Percentiles rank a stretch among this genome's conserved stretches.
phyloP scores from a whole-genome alignment of 2,113 vertebrate species.

The Sinocyclocheilus anshuiensis region DNA sequence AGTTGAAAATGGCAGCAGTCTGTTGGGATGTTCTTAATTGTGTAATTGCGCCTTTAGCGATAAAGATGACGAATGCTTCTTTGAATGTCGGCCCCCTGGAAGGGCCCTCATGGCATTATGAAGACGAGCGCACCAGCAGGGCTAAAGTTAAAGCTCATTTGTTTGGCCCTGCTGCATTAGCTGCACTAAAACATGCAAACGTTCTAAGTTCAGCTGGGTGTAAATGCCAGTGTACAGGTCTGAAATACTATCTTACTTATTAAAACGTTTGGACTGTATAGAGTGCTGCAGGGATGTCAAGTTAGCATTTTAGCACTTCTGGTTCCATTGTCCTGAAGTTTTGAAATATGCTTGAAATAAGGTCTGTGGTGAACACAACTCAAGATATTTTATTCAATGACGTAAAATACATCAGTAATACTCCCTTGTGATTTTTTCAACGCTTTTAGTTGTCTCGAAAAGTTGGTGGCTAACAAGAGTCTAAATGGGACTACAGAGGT shows the following conservation, averaged over 20 bases:
- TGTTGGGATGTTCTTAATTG: slow-evolving; percentile 31
- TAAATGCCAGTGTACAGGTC: neutral
- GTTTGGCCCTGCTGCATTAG: slow-evolving; percentile 9
- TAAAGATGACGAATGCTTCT: slow-evolving; percentile 28
- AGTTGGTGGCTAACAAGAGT: neutral
- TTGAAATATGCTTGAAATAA: neutral
- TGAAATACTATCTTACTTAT: neutral
- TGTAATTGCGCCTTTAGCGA: slow-evolving; percentile 34
- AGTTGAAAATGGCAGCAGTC: neutral
- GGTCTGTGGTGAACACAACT: neutral
- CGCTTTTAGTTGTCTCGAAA: neutral
- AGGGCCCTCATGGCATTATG: slow-evolving; percentile 14
- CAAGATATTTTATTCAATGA: neutral
- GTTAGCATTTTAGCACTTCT: too few relatives aligned
- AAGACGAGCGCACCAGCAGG: neutral
- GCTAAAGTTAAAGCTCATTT: slow-evolving; percentile 14
- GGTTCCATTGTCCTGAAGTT: neutral
- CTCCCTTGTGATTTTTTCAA: neutral
- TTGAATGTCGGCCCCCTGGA: slow-evolving; percentile 7
- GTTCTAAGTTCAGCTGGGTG: neutral
- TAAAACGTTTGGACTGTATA: neutral
- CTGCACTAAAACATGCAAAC: neutral
- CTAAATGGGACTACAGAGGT: neutral
- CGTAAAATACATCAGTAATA: neutral
- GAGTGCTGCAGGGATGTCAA: neutral